These are phyloP conservation scores for Vireo altiloquus DNA, from an alignment of 2,113 vertebrate species.

Conservation along the genomic window DNA sequence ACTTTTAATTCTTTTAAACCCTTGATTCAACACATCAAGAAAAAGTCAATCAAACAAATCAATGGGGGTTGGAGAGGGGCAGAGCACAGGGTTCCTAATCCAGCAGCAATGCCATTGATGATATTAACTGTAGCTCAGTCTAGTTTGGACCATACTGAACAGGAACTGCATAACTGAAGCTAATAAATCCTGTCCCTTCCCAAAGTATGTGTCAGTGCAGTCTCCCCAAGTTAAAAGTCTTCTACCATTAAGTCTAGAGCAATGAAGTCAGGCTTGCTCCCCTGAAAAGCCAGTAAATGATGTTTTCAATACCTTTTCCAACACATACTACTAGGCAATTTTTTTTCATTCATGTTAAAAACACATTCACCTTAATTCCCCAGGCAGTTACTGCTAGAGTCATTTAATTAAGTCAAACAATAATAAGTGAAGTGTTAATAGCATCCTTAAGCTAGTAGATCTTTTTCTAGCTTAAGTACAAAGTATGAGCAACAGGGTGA, in stretches of 20 bases:
- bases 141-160: not conserved
- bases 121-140: not conserved
- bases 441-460: not conserved
- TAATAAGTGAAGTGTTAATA: not conserved
- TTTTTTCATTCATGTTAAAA: not conserved
- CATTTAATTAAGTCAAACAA: not conserved
- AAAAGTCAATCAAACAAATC: not conserved
- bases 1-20: too few species aligned
- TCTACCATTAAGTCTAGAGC: not conserved
- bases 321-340: not conserved
- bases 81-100: not conserved
- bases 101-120: not conserved
- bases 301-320: not conserved
- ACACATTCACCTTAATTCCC: not conserved
- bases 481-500: rapidly evolving
- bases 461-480: not conserved
- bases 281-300: not conserved
- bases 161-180: not conserved
- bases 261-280: not conserved
- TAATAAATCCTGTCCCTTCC: not conserved
- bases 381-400: not conserved
- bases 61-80: not conserved
- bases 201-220: not conserved
- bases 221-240: not conserved
- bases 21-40: not conserved